Percentiles rank a stretch among this genome's conserved stretches.
phyloP scores from a whole-genome alignment of 2,113 vertebrate genomes.

The Gracilinanus agilis region DNA sequence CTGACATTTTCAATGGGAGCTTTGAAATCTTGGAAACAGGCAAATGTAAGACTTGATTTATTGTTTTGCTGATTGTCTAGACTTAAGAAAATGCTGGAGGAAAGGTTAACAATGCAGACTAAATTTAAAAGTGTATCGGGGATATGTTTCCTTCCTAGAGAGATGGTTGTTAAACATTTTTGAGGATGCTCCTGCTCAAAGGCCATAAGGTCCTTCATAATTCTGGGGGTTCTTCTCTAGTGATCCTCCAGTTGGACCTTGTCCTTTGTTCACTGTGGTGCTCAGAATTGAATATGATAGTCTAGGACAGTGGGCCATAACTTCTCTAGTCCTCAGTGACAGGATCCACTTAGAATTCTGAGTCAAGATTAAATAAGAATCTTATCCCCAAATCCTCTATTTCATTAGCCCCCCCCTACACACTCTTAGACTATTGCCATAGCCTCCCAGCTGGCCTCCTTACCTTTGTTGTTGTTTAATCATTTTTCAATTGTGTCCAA shows the following conservation, averaged over 20 bases:
- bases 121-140: background rate
- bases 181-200: background rate
- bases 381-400: background rate
- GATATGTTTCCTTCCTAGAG: too few relatives aligned
- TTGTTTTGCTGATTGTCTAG: background rate
- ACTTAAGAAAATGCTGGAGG: background rate
- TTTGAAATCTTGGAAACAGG: background rate
- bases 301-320: background rate
- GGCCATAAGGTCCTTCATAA: background rate
- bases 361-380: background rate
- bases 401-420: background rate
- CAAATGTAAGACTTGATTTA: background rate
- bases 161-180: background rate
- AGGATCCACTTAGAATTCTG: background rate
- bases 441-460: background rate
- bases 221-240: background rate
- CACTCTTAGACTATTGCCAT: background rate
- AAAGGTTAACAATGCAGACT: background rate
- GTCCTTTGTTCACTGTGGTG: background rate
- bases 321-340: background rate
- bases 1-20: background rate
- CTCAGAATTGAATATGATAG: background rate
- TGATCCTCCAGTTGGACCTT: background rate
- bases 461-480: too few relatives aligned
- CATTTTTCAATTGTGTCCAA: too few relatives aligned